Conservation (phyloP, 2,888 invertebrate species). For the Entomobrya multifasciata region DNA sequence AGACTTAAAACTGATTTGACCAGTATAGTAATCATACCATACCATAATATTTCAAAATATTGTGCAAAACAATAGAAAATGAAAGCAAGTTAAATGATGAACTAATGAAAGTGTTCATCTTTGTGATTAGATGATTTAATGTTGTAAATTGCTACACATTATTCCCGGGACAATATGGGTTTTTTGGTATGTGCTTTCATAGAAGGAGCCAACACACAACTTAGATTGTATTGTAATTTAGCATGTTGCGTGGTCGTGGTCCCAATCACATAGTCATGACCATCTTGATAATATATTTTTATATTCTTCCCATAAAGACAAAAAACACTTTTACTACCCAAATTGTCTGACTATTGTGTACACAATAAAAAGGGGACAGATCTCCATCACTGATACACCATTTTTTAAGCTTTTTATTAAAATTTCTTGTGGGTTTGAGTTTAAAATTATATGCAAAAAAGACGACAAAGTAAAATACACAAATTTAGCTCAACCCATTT, state of each 20-base stretch:
- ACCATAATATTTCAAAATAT: slow-evolving; percentile 62
- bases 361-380: slow-evolving; percentile 22
- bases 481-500: slow-evolving; percentile 52
- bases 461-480: slow-evolving; percentile 14
- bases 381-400: slow-evolving; percentile 32
- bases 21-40: no score
- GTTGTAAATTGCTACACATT: no score
- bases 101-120: slow-evolving; percentile 30
- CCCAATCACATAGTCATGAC: slow-evolving; percentile 52
- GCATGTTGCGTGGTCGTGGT: slow-evolving; percentile 25
- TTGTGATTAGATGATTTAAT: slow-evolving; percentile 9
- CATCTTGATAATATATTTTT: slow-evolving; percentile 28
- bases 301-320: slow-evolving; percentile 13
- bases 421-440: slow-evolving; percentile 28
- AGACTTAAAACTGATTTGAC: slow-evolving; percentile 42
- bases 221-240: not conserved
- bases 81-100: slow-evolving; percentile 37
- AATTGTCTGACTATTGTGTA: not conserved
- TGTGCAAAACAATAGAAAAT: slow-evolving; percentile 56
- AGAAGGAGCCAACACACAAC: no score
- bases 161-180: no score
- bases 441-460: not conserved
- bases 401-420: slow-evolving; percentile 40
- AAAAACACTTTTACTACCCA: not conserved
- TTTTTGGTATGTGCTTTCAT: not conserved